Evolutionary conservation across 2,888 invertebrate species (phyloP).

Genomic region (Drosophila subsilvestris): DNA sequence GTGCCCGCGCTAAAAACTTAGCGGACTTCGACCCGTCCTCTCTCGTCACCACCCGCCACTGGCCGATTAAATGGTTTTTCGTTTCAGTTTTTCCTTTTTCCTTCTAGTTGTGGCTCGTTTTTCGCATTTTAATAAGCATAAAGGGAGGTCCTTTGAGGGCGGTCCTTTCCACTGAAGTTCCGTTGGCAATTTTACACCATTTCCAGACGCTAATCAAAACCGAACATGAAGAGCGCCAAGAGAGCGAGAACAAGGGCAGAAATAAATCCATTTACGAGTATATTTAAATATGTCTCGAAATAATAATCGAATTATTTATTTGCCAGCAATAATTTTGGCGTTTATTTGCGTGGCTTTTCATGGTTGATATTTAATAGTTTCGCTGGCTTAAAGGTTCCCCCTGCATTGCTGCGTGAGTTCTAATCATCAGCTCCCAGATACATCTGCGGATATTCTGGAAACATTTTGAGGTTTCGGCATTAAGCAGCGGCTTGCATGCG

Average conservation of each 20-base stretch:
- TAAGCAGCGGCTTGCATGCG: conserved; percentile 16
- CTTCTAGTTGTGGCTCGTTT: background rate
- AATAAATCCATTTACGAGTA: no score
- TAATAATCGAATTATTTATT: no score
- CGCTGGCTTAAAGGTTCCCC: no score
- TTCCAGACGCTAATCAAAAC: conserved; percentile 5
- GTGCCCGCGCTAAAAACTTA: conserved; percentile 12
- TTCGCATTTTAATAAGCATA: conserved; percentile 28
- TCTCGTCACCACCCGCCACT: background rate
- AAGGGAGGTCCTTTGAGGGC: conserved; percentile 23
- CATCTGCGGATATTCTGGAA: no score
- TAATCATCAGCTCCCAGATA: no score
- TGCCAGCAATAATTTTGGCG: no score
- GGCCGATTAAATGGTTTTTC: conserved; percentile 35
- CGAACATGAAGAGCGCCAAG: background rate
- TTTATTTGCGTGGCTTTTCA: no score
- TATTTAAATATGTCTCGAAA: no score
- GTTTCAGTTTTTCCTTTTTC: conserved; percentile 13
- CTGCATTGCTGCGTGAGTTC: no score
- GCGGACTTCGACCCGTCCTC: background rate
- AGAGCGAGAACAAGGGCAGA: no score
- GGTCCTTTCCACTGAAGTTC: background rate
- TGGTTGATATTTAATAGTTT: no score
- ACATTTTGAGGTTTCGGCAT: background rate
- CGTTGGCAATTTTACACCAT: background rate